A percentile compares a stretch with the other conserved stretches of the same genome.
Evolutionary conservation across 2,113 vertebrate species (phyloP).

Genomic region (Dromiciops gliroides): DNA sequence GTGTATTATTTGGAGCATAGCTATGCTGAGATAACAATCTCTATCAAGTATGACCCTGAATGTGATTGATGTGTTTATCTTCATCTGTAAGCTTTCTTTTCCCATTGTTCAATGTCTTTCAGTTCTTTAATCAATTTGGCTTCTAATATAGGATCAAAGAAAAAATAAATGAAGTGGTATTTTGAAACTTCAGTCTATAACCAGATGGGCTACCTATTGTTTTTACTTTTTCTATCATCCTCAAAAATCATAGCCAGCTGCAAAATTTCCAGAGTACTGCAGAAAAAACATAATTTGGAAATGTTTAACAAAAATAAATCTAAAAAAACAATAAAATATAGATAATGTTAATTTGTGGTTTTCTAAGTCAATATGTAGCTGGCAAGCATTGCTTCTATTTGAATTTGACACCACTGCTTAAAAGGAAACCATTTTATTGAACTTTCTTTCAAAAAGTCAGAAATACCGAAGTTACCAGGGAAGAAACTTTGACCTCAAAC

Average conservation of each 20-base stretch:
- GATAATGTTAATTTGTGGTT: not conserved
- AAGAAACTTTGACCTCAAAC: conserved; percentile 25
- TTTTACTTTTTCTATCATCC: not conserved
- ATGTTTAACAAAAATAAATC: not conserved
- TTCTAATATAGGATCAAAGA: not conserved
- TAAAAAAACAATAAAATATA: not conserved
- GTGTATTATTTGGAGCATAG: not conserved
- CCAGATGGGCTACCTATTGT: not conserved
- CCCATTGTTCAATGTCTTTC: not conserved
- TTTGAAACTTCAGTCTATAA: not conserved
- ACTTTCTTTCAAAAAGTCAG: not conserved
- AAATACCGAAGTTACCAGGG: not conserved
- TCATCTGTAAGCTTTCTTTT: not conserved
- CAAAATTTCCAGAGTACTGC: not conserved
- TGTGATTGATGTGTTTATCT: not conserved
- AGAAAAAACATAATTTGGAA: not conserved
- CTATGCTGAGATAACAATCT: not conserved
- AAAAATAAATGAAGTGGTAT: not conserved
- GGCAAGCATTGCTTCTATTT: not conserved
- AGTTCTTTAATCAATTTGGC: not conserved
- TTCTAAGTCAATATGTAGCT: not conserved
- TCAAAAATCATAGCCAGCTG: not conserved
- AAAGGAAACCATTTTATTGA: not conserved
- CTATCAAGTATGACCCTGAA: not conserved
- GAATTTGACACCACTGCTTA: not conserved